phyloP scores from a whole-genome alignment of 2,888 invertebrate species.

The Trichopoda pennipes region DNA sequence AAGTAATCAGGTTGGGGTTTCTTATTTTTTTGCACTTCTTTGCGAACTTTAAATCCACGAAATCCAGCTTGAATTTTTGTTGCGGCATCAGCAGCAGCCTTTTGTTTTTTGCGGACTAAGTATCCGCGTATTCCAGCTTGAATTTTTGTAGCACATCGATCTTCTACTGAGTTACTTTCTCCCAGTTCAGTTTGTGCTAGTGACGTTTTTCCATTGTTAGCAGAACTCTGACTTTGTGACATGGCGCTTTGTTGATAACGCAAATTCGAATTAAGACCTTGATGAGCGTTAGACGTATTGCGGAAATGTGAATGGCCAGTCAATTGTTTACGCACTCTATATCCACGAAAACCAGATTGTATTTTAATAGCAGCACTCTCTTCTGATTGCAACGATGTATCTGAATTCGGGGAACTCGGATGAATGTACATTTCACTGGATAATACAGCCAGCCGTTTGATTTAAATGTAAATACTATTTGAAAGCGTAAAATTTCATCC shows the following conservation, averaged over 20 bases:
- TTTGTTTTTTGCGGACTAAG: constrained; percentile 79
- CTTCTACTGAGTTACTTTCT: constrained; percentile 72
- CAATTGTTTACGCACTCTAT: constrained; percentile 82
- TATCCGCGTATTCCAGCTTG: constrained; percentile 80
- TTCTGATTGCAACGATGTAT: constrained; percentile 75
- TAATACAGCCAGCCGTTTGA: constrained; percentile 54
- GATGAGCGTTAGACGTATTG: constrained; percentile 65
- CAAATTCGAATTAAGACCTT: constrained; percentile 40
- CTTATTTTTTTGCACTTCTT: constrained; percentile 77
- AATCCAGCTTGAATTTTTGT: constrained; percentile 81
- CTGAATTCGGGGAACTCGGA: constrained; percentile 80
- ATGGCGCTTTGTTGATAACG: constrained; percentile 37
- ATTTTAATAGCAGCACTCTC: constrained; percentile 83
- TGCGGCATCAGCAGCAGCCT: constrained; percentile 79
- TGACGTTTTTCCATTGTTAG: background rate
- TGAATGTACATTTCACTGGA: constrained; percentile 80
- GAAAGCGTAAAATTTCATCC: constrained; percentile 29
- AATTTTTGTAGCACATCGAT: constrained; percentile 79
- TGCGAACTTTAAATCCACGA: constrained; percentile 81
- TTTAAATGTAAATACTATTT: constrained; percentile 27
- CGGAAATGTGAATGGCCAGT: constrained; percentile 63
- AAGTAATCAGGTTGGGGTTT: too few species aligned
- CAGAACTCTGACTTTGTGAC: constrained; percentile 42
- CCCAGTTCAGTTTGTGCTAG: constrained; percentile 59
- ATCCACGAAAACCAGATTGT: constrained; percentile 83